Conservation (phyloP, 2,888 invertebrate species). For the Cheilosia urbana region DNA sequence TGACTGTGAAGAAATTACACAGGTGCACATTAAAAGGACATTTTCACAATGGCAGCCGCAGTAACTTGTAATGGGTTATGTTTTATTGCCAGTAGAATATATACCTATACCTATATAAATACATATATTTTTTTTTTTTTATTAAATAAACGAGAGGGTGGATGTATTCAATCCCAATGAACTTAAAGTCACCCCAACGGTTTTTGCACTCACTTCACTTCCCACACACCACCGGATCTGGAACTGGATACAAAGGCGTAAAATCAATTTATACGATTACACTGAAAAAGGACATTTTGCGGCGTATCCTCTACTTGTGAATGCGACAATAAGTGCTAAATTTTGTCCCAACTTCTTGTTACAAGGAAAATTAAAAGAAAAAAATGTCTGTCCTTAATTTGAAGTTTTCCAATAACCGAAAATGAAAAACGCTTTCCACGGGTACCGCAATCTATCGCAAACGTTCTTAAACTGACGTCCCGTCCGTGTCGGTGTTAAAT, state of each 20-base stretch:
- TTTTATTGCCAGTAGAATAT: slow-evolving; percentile 12
- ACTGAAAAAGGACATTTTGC: slow-evolving; percentile 44
- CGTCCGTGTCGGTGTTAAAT: slow-evolving; percentile 54
- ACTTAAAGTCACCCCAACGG: slow-evolving; percentile 44
- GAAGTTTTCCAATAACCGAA: slow-evolving; percentile 66
- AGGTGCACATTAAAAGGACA: slow-evolving; percentile 70
- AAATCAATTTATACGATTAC: slow-evolving; percentile 54
- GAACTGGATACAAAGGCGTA: slow-evolving; percentile 30
- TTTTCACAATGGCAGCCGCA: slow-evolving; percentile 56
- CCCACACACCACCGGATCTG: slow-evolving; percentile 45
- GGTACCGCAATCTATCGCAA: slow-evolving; percentile 71
- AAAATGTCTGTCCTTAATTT: slow-evolving; percentile 61
- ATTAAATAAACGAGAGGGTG: slow-evolving; percentile 15
- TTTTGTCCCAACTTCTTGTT: slow-evolving; percentile 10
- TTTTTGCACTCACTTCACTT: slow-evolving; percentile 62
- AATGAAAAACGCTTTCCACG: slow-evolving; percentile 52
- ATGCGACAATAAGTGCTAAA: background rate
- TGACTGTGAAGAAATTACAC: slow-evolving; percentile 69
- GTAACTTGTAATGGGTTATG: slow-evolving; percentile 56
- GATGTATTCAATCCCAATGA: slow-evolving; percentile 16
- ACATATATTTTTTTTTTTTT: slow-evolving; percentile 16
- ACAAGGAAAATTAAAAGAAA: slow-evolving; percentile 22
- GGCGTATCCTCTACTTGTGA: slow-evolving; percentile 18
- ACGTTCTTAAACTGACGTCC: slow-evolving; percentile 72
- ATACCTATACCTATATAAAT: too few relatives aligned